Evolutionary conservation across 2,113 vertebrate genomes (phyloP).

Genomic region (Stercorarius parasiticus): DNA sequence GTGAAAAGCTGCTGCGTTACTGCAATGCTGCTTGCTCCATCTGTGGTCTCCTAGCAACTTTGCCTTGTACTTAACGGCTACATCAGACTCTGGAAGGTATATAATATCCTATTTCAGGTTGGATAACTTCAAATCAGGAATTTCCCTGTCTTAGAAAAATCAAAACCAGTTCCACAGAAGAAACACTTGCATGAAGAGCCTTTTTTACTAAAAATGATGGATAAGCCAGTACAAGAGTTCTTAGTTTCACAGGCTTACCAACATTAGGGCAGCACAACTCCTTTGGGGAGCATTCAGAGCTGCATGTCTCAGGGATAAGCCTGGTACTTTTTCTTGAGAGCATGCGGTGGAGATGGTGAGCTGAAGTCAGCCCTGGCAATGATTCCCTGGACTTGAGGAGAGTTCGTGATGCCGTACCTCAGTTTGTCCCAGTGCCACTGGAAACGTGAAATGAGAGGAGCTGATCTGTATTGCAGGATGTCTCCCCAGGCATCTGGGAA

Average conservation of each 20-base stretch:
- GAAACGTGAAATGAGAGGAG: not conserved
- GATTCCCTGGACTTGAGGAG: not conserved
- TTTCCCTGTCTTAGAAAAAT: not conserved
- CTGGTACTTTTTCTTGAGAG: not conserved
- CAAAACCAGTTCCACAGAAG: not conserved
- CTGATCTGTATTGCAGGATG: not conserved
- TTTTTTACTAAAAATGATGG: not conserved
- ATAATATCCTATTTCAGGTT: slow-evolving; percentile 23
- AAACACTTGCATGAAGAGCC: not conserved
- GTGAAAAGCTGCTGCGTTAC: slow-evolving; percentile 40
- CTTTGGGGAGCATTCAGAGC: not conserved
- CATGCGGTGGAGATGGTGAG: not conserved
- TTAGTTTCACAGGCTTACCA: not conserved
- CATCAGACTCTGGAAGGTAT: slow-evolving; percentile 42
- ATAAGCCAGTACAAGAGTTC: not conserved
- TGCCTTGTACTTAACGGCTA: slow-evolving; percentile 15
- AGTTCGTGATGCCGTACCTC: not conserved
- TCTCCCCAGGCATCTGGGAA: not conserved
- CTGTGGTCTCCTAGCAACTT: slow-evolving; percentile 73
- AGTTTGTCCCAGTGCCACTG: not conserved
- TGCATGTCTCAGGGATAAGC: accelerated
- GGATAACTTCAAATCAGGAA: slow-evolving; percentile 14
- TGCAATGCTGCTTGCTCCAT: slow-evolving; percentile 39
- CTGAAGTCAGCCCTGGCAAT: not conserved
- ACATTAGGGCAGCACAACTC: not conserved